Evolutionary conservation across 2,113 vertebrate genomes (phyloP), one percentile per base, ranked within the genome.

Genomic region (Centrocercus urophasianus): DNA sequence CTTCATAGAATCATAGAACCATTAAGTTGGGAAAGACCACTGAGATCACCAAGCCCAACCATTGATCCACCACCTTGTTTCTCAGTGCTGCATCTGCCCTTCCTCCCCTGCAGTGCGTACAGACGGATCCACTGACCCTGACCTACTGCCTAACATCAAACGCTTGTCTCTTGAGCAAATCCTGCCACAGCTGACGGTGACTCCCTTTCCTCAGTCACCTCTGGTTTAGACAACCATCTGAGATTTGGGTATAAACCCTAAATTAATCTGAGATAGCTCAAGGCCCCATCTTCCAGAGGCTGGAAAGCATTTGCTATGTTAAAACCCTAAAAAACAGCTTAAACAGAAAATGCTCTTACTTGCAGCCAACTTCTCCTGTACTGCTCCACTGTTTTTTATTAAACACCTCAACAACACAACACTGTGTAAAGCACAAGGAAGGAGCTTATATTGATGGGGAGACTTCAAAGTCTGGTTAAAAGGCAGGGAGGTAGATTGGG

Each of bases 81-180:
- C 13, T 54, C 52, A 54, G 27, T 30, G 52, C 8, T 9, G 6
- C 5, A 16, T 54, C 52, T 54, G 52, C 15, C 52, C 52, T 19
- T 61, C 66, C 22, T 75, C 36, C 34, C 38, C n/a, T 34, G 45
- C 21, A 74, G 28, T 1, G 11, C 0, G 0, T 52, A 28, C 8
- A 18, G 7, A n/a, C 8, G n/a, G 79, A 71, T 34, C 5, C 9
- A 75, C 21, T 0, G 0, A 7, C 16, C 74, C 56, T 42, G 19
- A 18, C 36, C 70, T 54, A 61, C 43, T 40, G 22, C 17, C 18
- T 8, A 64, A 18, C 19, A 24, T 5, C 20, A n/a, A 52, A 48
- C 1, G 0, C 13, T 28, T 18, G n/a, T 67, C 45, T 61, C n/a
- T 24, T 66, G 60, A 89, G 19, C 11, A 15, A 72, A 38, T 8